Evolutionary conservation across 2,113 vertebrate genomes (phyloP).

Genomic region (Corvus moneduloides): DNA sequence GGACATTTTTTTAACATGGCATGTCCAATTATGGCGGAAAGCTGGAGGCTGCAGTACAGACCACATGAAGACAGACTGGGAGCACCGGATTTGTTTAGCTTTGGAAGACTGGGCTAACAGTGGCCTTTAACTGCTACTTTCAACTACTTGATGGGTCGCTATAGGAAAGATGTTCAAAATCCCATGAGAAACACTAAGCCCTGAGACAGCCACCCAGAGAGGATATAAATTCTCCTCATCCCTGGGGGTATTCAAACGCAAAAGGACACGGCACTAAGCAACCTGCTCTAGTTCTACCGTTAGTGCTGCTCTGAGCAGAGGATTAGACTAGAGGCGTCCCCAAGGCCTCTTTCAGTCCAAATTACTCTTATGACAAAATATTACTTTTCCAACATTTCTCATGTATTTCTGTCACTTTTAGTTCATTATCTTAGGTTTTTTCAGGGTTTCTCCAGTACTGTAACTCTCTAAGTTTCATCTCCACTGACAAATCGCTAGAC

Average conservation of each 20-base stretch:
- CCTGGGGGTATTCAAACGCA: neutral
- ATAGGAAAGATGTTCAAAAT: neutral
- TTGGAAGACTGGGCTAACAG: neutral
- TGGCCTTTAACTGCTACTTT: neutral
- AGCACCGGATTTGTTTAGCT: neutral
- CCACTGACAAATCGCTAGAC: neutral
- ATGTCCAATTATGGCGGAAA: neutral
- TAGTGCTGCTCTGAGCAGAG: neutral
- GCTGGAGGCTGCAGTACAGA: neutral
- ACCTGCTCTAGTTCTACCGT: neutral
- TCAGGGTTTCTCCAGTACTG: neutral
- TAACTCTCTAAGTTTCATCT: neutral
- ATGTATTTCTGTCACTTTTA: neutral
- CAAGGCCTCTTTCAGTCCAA: neutral
- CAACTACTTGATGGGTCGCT: neutral
- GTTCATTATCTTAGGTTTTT: neutral
- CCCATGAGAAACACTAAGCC: neutral
- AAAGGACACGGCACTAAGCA: neutral
- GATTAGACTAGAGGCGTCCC: neutral
- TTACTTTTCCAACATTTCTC: neutral
- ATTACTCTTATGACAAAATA: neutral
- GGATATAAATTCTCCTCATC: neutral
- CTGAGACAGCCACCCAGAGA: neutral
- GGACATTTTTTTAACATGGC: neutral
- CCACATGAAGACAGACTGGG: neutral